These are phyloP conservation scores for Geotrypetes seraphini DNA, from an alignment of 2,797 vertebrate species.

Conservation along the genomic window DNA sequence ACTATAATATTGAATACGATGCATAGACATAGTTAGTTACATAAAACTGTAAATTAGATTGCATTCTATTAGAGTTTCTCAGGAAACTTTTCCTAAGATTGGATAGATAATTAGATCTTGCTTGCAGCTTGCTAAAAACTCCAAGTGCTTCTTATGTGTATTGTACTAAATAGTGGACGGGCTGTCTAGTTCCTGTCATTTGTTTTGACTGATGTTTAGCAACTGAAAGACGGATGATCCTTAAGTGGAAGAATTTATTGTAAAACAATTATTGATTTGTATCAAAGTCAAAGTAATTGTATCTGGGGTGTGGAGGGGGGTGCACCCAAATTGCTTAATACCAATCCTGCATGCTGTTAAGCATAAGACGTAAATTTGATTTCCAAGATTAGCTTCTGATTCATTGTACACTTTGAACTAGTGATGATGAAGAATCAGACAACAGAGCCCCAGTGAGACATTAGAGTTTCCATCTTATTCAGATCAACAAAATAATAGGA, in stretches of 20 bases:
- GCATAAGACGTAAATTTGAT: too few relatives aligned
- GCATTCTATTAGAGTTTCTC: constrained; percentile 4
- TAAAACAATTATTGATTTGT: too few relatives aligned
- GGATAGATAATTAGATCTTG: constrained; percentile 1
- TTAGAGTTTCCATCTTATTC: too few relatives aligned
- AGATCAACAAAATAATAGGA: too few relatives aligned
- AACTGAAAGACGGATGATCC: neutral
- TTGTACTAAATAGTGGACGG: neutral
- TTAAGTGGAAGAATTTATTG: neutral
- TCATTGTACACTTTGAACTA: too few relatives aligned
- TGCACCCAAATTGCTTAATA: too few relatives aligned
- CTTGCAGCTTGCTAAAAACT: neutral
- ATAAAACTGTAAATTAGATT: constrained; percentile 20
- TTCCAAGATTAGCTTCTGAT: too few relatives aligned
- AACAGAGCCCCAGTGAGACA: too few relatives aligned
- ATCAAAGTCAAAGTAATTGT: too few relatives aligned
- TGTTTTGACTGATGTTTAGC: neutral
- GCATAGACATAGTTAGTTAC: neutral
- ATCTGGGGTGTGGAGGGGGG: too few relatives aligned
- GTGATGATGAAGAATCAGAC: too few relatives aligned
- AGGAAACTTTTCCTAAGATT: neutral
- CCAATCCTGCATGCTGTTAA: too few relatives aligned
- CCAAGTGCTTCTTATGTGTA: neutral
- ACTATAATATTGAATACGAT: neutral
- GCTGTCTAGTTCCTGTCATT: neutral